Evolutionary conservation across 2,888 invertebrate genomes (phyloP), one percentile per base, ranked within the genome.

Genomic region (Venusia cambrica): DNA sequence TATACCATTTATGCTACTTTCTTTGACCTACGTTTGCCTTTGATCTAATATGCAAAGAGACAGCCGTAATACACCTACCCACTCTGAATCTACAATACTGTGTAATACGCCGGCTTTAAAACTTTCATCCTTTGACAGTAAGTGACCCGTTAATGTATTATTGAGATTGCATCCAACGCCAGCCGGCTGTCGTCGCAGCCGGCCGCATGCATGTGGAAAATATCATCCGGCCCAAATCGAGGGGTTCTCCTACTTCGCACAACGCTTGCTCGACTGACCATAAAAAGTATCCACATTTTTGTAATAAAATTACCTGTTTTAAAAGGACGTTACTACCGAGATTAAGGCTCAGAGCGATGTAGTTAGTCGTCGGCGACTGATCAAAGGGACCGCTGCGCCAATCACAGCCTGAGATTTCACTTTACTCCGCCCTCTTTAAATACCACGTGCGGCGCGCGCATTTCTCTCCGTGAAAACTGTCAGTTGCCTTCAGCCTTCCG

Each of bases 241-340:
- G 54, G 50, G 38, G 41, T 51, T 64, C 64, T 62, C 63, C 64
- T 62, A 54, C 56, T 57, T 53, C 66, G 53, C 59, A 57, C 61
- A 54, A 47, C 61, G 65, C 60, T 70, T 68, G 72, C 72, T 73
- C 72, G 72, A 71, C 72, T 78, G 74, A 73, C 73, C 77, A 73
- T 74, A 74, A 79, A 83, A 77, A 74, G 71, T 75, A 73, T 74
- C 59, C 67, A 73, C 73, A 74, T 78, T 81, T 83, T 84, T 83
- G 71, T 78, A 84, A 85, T 83, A 75, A 84, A 80, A 84, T 85
- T 85, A 85, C 85, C 79, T 83, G 83, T 84, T 85, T 85, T 85
- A 83, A 85, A 84, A 83, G 84, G 76, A 85, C 74, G 75, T 80
- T 81, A 83, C 79, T 85, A 79, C 80, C 68, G 84, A 85, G 85